A percentile compares a stretch with the other conserved stretches of the same genome.
Evolutionary conservation across 2,113 vertebrate genomes (phyloP).

Genomic region (Lagopus muta): DNA sequence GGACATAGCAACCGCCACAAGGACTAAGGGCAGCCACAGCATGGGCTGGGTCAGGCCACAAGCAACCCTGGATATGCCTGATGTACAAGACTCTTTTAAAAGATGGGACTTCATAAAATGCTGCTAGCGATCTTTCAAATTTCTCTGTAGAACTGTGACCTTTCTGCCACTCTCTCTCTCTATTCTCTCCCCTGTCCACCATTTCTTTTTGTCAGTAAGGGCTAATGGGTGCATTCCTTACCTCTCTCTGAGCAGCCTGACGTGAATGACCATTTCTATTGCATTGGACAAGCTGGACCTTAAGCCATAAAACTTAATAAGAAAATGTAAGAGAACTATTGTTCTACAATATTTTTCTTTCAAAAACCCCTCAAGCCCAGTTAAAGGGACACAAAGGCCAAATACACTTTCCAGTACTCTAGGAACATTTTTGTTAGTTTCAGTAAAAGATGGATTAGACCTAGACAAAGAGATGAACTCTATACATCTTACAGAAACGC

Average conservation of each 20-base stretch:
- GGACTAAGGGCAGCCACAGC: too few relatives aligned
- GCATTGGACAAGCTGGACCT: background rate
- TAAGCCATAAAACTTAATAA: background rate
- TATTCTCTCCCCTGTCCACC: background rate
- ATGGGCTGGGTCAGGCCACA: too few relatives aligned
- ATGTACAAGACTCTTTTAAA: background rate
- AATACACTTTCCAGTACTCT: background rate
- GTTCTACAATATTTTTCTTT: background rate
- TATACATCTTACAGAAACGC: background rate
- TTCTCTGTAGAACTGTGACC: background rate
- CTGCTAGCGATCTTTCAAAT: background rate
- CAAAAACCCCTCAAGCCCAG: background rate
- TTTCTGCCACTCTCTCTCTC: background rate
- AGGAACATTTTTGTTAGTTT: background rate
- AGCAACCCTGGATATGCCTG: background rate
- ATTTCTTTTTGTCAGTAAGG: background rate
- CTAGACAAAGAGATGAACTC: background rate
- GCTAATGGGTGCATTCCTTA: background rate
- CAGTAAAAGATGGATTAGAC: background rate
- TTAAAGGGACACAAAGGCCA: background rate
- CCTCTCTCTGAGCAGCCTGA: background rate
- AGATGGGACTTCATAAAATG: background rate
- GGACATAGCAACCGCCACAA: too few relatives aligned
- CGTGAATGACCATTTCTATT: background rate
- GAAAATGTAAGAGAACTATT: background rate